These are phyloP conservation scores for Bombus superbus DNA, from an alignment of 1,140 invertebrate species.

Conservation along the genomic window DNA sequence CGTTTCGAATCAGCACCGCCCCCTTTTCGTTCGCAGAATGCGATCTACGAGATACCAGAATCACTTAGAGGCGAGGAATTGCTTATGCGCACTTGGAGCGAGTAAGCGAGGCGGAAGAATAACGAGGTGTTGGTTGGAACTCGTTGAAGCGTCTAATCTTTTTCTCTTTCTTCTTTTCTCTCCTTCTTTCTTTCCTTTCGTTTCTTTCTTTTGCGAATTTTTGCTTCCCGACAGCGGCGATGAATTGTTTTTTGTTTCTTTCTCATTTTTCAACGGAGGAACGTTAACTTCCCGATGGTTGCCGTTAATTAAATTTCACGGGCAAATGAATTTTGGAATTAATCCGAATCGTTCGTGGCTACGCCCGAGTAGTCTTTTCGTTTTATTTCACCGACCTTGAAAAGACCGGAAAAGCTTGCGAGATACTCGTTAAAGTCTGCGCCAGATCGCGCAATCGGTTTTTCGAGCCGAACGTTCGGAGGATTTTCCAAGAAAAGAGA, in stretches of 20 bases:
- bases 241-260: too few species aligned
- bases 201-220: too few species aligned
- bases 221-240: too few species aligned
- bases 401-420: not conserved
- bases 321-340: too few species aligned
- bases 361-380: too few species aligned
- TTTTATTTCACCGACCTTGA: too few species aligned
- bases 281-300: too few species aligned
- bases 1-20: slow-evolving; percentile 26
- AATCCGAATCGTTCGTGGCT: too few species aligned
- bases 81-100: not conserved
- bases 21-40: slow-evolving; percentile 18
- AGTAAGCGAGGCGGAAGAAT: not conserved
- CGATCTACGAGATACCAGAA: slow-evolving; percentile 22
- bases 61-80: slow-evolving; percentile 16
- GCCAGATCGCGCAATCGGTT: not conserved
- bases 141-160: too few species aligned
- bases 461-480: not conserved
- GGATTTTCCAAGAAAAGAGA: not conserved
- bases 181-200: not conserved
- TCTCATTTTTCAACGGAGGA: too few species aligned
- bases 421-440: not conserved
- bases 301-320: too few species aligned
- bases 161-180: not conserved
- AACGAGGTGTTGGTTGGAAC: not conserved